Evolutionary conservation across 2,797 vertebrate genomes (phyloP).

Genomic region (Uromys caudimaculatus): DNA sequence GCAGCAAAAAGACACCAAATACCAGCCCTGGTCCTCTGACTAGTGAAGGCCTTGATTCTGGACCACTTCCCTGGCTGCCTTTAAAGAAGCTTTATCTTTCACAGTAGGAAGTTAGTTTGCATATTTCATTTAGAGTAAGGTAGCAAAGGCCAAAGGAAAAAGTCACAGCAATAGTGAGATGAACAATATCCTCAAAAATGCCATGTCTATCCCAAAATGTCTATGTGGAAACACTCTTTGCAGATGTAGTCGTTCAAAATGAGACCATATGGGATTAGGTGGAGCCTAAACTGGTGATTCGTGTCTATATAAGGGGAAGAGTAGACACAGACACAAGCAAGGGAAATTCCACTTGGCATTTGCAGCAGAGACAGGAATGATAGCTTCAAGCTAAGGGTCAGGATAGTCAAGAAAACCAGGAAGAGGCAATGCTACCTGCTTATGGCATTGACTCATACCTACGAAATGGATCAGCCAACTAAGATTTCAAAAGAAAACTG

Average conservation of each 20-base stretch:
- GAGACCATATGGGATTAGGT: background rate
- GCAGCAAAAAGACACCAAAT: background rate
- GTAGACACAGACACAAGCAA: background rate
- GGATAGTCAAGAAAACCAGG: background rate
- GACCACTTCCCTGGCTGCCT: background rate
- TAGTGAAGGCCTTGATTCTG: fast-evolving
- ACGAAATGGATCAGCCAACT: background rate
- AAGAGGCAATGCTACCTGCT: background rate
- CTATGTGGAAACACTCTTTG: background rate
- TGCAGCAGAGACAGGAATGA: background rate
- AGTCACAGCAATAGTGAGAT: background rate
- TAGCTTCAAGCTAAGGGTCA: background rate
- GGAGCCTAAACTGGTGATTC: background rate
- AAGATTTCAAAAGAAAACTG: background rate
- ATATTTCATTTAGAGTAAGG: background rate
- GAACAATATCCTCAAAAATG: background rate
- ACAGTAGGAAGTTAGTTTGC: background rate
- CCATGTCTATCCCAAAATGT: background rate
- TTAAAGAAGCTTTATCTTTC: background rate
- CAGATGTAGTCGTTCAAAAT: background rate
- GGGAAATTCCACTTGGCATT: background rate
- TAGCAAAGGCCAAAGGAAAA: slow-evolving; percentile 19
- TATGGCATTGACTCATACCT: background rate
- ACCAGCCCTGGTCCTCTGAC: background rate
- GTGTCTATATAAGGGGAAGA: background rate